These are phyloP conservation scores for Eidolon helvum DNA, from an alignment of 2,113 vertebrate species.

Conservation along the genomic window DNA sequence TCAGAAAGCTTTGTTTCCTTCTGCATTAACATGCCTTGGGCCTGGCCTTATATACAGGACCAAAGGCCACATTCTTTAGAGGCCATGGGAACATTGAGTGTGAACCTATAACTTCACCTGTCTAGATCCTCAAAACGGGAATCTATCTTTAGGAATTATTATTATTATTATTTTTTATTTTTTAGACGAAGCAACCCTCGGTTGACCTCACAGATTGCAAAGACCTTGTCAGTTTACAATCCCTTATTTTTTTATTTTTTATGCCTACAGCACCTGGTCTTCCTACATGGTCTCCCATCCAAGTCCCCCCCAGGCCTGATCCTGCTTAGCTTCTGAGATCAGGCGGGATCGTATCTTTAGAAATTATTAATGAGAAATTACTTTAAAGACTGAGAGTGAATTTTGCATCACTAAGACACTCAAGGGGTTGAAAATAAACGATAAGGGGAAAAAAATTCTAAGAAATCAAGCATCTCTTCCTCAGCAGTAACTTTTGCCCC, in stretches of 20 bases:
- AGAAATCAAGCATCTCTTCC: background rate
- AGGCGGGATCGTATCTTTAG: background rate
- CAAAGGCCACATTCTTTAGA: background rate
- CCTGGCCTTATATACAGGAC: background rate
- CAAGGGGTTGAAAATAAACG: background rate
- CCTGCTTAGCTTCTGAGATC: too few relatives aligned
- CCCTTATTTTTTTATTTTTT: too few relatives aligned
- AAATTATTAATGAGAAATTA: conserved; percentile 7
- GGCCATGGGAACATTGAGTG: background rate
- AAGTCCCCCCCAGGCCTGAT: too few relatives aligned
- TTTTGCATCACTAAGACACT: background rate
- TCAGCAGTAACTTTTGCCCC: background rate
- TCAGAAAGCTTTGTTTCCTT: background rate
- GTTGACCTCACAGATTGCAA: too few relatives aligned
- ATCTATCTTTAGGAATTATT: background rate
- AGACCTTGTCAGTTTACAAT: too few relatives aligned
- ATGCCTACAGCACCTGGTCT: too few relatives aligned
- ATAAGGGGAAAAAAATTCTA: background rate
- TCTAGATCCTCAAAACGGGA: background rate
- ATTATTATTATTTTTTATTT: too few relatives aligned
- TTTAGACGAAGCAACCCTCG: too few relatives aligned
- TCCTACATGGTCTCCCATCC: too few relatives aligned
- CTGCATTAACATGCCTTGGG: background rate
- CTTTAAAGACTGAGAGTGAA: background rate
- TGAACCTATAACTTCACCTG: background rate